These are phyloP conservation scores for Danio jaintianensis DNA, from an alignment of 2,797 vertebrate species.

Conservation along the genomic window DNA sequence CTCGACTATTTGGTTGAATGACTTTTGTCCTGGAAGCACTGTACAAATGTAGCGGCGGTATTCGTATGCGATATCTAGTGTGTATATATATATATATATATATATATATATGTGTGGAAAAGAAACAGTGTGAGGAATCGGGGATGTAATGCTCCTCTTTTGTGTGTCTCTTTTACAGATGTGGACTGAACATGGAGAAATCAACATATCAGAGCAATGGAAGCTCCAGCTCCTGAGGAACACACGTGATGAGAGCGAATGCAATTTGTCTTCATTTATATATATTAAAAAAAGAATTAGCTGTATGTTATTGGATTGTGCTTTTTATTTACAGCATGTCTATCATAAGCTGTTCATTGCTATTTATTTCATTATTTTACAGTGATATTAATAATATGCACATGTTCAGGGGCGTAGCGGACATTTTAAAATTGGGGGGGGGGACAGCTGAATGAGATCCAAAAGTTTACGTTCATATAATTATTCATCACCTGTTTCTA, in stretches of 20 bases:
- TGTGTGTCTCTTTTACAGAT: conserved; percentile 33
- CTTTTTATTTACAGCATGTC: not conserved
- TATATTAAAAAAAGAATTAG: not conserved
- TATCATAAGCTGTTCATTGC: not conserved
- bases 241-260: not conserved
- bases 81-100: no score
- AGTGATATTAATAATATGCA: not conserved
- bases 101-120: no score
- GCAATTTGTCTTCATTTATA: not conserved
- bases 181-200: not conserved
- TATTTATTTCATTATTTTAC: not conserved
- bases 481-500: no score
- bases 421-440: no score
- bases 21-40: not conserved
- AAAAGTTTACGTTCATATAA: no score
- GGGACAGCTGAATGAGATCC: no score
- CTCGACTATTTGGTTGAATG: no score
- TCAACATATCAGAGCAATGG: not conserved
- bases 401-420: no score
- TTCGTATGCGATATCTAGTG: not conserved
- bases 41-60: not conserved
- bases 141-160: not conserved
- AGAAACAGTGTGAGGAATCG: no score
- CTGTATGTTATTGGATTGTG: not conserved
- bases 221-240: not conserved